Conservation (phyloP, 2,888 invertebrate species). For the Pemphredon lugubris region DNA sequence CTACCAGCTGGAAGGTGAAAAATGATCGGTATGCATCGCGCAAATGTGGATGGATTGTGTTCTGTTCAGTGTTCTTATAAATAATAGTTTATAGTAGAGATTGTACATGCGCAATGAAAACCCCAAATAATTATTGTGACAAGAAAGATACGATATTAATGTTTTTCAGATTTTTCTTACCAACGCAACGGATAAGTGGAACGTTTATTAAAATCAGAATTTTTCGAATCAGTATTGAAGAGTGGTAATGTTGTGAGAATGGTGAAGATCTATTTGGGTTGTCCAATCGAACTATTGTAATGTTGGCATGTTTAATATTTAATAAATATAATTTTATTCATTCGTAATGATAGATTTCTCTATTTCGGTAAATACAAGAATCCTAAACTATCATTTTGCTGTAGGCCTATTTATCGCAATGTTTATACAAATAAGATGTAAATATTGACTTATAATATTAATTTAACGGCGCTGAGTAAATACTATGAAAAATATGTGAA, state of each 20-base stretch:
- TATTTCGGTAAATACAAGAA: too few relatives aligned
- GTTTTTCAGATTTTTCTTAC: slow-evolving; percentile 27
- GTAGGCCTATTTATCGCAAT: too few relatives aligned
- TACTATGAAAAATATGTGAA: too few relatives aligned
- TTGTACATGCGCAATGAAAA: too few relatives aligned
- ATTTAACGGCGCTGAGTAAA: too few relatives aligned
- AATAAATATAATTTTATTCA: slow-evolving; percentile 53
- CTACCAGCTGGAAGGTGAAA: slow-evolving; percentile 91
- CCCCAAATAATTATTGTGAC: neutral
- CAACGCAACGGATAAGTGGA: slow-evolving; percentile 12
- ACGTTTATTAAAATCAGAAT: slow-evolving; percentile 23
- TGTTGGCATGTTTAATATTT: slow-evolving; percentile 53
- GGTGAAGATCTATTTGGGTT: slow-evolving; percentile 35
- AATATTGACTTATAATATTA: too few relatives aligned
- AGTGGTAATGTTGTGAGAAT: slow-evolving; percentile 39
- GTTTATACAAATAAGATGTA: too few relatives aligned
- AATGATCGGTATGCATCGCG: slow-evolving; percentile 28
- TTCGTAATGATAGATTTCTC: slow-evolving; percentile 35
- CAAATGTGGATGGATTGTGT: neutral
- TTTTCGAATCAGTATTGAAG: slow-evolving; percentile 29
- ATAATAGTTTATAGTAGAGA: too few relatives aligned
- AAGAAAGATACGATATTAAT: neutral
- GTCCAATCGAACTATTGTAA: slow-evolving; percentile 43
- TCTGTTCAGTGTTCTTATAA: too few relatives aligned
- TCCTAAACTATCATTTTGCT: too few relatives aligned